phyloP scores from a whole-genome alignment of 1,140 invertebrate species.

The Ceratina japonica region DNA sequence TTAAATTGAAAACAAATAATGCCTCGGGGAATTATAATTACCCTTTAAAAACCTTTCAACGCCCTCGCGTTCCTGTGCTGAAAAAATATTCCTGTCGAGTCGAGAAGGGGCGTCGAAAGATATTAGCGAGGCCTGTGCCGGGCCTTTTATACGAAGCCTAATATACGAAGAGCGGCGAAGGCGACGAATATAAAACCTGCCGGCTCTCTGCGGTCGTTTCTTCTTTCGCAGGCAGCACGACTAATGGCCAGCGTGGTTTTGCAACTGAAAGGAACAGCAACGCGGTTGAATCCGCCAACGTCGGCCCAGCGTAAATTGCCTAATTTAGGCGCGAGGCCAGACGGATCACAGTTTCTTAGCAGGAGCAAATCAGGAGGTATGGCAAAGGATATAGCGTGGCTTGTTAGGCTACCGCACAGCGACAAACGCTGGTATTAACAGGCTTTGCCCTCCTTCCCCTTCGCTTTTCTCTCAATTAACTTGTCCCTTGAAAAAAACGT shows the following conservation, averaged over 20 bases:
- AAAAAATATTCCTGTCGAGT: conserved; percentile 51
- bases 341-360: conserved; percentile 56
- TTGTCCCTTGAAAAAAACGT: not conserved
- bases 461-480: conserved; percentile 11
- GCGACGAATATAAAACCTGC: conserved; percentile 63
- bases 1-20: conserved; percentile 51
- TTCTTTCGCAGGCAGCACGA: conserved; percentile 40
- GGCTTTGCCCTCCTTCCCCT: not conserved
- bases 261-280: conserved; percentile 56
- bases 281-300: conserved; percentile 40
- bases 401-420: conserved; percentile 59
- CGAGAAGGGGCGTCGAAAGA: conserved; percentile 49
- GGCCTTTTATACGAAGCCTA: conserved; percentile 47
- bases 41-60: conserved; percentile 43
- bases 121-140: conserved; percentile 47
- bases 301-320: conserved; percentile 68
- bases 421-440: not conserved
- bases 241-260: conserved; percentile 61
- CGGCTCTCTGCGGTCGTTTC: conserved; percentile 33
- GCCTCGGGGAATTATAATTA: conserved; percentile 42
- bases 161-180: conserved; percentile 48
- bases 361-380: conserved; percentile 42
- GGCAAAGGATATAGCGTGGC: conserved; percentile 23
- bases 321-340: conserved; percentile 70
- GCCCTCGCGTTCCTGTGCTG: conserved; percentile 35